Percentiles rank a stretch among this genome's conserved stretches.
These are phyloP conservation scores for Hirundo rustica DNA, from an alignment of 2,797 vertebrate genomes.

Conservation along the genomic window DNA sequence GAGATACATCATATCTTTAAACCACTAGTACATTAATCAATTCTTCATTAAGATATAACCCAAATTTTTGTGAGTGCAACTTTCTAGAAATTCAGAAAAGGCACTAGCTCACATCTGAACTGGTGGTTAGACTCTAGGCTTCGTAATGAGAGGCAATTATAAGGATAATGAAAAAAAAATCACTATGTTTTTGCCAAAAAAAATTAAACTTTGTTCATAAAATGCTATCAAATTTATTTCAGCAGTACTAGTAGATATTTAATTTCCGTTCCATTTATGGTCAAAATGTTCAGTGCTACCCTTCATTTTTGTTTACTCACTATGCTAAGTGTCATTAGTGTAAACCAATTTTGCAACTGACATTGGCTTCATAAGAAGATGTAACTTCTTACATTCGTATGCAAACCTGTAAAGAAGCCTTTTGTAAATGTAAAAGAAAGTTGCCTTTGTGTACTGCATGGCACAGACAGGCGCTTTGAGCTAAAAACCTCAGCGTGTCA, in stretches of 20 bases:
- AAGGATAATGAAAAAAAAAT: background rate
- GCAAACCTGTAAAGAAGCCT: background rate
- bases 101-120: background rate
- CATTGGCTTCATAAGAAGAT: background rate
- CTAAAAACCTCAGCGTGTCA: background rate
- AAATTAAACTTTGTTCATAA: background rate
- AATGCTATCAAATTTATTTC: background rate
- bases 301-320: background rate
- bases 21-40: background rate
- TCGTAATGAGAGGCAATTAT: background rate
- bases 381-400: background rate
- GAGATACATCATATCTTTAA: background rate
- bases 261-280: background rate
- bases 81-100: background rate
- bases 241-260: background rate
- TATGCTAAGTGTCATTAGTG: background rate
- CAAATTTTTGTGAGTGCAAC: background rate
- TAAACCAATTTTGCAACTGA: background rate
- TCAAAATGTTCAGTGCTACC: background rate
- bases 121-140: background rate
- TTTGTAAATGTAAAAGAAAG: background rate
- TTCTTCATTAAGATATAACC: background rate
- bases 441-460: background rate
- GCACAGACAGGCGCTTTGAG: background rate
- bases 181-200: background rate